These are phyloP conservation scores for Apaloderma vittatum DNA, from an alignment of 2,113 vertebrate species.

Conservation along the genomic window DNA sequence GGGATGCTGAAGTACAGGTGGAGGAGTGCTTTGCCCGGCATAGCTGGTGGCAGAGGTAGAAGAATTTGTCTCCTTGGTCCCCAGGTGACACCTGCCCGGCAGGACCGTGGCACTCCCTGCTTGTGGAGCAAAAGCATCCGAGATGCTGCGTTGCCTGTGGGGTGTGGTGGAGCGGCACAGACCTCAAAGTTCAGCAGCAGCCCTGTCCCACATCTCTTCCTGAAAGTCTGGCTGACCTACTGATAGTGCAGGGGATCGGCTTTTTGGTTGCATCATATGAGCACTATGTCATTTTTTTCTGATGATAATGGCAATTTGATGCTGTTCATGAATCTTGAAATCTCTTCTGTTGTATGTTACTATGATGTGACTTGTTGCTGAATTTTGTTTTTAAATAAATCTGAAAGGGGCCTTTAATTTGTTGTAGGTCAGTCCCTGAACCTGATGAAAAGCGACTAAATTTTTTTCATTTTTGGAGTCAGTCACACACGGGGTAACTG, in stretches of 20 bases:
- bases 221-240: neutral
- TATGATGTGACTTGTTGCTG: neutral
- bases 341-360: neutral
- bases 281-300: neutral
- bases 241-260: neutral
- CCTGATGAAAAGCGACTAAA: neutral
- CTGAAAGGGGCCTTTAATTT: neutral
- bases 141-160: neutral
- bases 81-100: neutral
- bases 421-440: neutral
- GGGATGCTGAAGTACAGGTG: neutral
- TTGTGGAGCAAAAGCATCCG: neutral
- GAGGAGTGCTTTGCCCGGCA: neutral
- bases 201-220: neutral
- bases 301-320: neutral
- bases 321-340: neutral
- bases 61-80: neutral
- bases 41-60: neutral
- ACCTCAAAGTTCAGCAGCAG: neutral
- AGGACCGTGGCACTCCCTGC: neutral
- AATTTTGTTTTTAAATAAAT: neutral
- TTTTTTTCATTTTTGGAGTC: neutral
- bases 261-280: neutral
- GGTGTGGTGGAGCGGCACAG: neutral
- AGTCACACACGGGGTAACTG: neutral